phyloP scores from a whole-genome alignment of 2,797 vertebrate genomes.

The Scolopax rusticola region DNA sequence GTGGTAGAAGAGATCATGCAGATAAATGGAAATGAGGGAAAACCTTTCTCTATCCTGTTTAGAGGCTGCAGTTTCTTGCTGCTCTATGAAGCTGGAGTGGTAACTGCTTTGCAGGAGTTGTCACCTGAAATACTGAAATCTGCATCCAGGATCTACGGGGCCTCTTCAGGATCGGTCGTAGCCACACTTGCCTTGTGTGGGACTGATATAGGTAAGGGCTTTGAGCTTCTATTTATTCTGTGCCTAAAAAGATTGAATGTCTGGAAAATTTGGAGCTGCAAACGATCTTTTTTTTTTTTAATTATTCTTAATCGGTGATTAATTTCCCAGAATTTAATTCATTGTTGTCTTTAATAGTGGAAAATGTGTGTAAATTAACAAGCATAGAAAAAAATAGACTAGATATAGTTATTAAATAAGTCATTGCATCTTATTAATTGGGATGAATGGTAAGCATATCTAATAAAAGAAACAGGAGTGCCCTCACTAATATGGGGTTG shows the following conservation, averaged over 20 bases:
- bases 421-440: neutral
- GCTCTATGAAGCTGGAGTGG: neutral
- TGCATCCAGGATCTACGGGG: constrained; percentile 39
- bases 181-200: neutral
- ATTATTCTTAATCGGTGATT: neutral
- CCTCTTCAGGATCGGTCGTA: neutral
- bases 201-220: neutral
- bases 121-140: neutral
- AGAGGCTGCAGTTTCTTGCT: neutral
- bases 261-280: neutral
- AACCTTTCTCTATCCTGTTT: neutral
- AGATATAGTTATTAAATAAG: neutral
- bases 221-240: neutral
- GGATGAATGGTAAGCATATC: neutral
- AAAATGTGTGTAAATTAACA: neutral
- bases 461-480: neutral
- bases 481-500: neutral
- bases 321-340: neutral
- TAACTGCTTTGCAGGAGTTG: neutral
- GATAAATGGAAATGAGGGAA: neutral
- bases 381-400: neutral
- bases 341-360: neutral
- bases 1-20: neutral
- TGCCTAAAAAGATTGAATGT: neutral
- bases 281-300: neutral